phyloP scores from a whole-genome alignment of 2,113 vertebrate species.

The Tringa solitaria region DNA sequence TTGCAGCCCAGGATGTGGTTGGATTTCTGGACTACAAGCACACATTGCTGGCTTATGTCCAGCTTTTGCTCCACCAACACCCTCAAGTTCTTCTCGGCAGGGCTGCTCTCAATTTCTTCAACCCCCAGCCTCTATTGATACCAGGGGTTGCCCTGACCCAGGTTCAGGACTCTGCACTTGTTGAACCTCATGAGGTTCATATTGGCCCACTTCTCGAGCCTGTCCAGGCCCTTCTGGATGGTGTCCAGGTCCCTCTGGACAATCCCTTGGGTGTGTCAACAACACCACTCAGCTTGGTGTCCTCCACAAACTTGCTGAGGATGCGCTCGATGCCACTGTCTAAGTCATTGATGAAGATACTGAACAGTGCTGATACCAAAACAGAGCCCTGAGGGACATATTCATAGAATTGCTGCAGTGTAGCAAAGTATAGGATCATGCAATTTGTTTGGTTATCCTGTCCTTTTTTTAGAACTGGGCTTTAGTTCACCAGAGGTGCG shows the following conservation, averaged over 20 bases:
- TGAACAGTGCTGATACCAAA: not conserved
- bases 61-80: not conserved
- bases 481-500: not conserved
- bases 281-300: not conserved
- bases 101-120: not conserved
- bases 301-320: not conserved
- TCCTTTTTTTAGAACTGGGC: not conserved
- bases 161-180: not conserved
- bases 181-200: not conserved
- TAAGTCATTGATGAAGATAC: not conserved
- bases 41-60: not conserved
- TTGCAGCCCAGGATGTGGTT: not conserved
- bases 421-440: not conserved
- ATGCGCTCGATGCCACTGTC: not conserved
- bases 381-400: not conserved
- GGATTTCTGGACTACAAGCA: not conserved
- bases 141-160: not conserved
- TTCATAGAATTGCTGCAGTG: not conserved
- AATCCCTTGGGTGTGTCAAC: not conserved
- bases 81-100: not conserved
- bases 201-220: not conserved
- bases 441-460: not conserved
- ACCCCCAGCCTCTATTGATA: not conserved
- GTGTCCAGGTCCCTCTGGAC: not conserved
- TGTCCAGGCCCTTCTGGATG: not conserved